A percentile compares a stretch with the other conserved stretches of the same genome.
Conservation (phyloP, 2,888 invertebrate species). For the Callyntrura guangdongensis region DNA sequence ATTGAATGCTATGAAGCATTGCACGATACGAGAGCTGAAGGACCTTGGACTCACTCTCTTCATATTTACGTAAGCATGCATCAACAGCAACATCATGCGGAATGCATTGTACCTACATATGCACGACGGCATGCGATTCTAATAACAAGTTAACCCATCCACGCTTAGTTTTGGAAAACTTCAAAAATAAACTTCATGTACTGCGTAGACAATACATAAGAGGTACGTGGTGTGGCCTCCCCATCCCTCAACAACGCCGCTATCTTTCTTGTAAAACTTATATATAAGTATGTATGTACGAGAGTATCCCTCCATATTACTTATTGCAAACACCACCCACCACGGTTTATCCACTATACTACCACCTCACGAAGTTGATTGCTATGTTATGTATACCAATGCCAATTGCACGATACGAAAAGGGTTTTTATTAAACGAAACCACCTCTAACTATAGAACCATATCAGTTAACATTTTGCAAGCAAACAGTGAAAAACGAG, state of each 20-base stretch:
- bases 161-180: not conserved
- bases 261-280: too few species aligned
- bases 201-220: not conserved
- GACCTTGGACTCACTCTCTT: conserved; percentile 43
- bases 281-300: too few species aligned
- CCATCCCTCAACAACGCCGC: too few species aligned
- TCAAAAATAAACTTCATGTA: not conserved
- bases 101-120: not conserved
- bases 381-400: too few species aligned
- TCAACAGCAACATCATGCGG: not conserved
- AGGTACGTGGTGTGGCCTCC: not conserved
- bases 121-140: too few species aligned
- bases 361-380: conserved; percentile 23
- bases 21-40: not conserved
- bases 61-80: not conserved
- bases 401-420: not conserved
- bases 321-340: too few species aligned
- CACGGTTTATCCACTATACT: not conserved
- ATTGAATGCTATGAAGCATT: not conserved
- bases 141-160: not conserved
- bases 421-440: too few species aligned
- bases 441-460: not conserved
- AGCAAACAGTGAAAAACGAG: conserved; percentile 44
- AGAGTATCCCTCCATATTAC: too few species aligned
- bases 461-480: conserved; percentile 65